Evolutionary conservation across 2,888 invertebrate species (phyloP), one percentile per base, ranked within the genome.

Genomic region (Andrena bucephala): DNA sequence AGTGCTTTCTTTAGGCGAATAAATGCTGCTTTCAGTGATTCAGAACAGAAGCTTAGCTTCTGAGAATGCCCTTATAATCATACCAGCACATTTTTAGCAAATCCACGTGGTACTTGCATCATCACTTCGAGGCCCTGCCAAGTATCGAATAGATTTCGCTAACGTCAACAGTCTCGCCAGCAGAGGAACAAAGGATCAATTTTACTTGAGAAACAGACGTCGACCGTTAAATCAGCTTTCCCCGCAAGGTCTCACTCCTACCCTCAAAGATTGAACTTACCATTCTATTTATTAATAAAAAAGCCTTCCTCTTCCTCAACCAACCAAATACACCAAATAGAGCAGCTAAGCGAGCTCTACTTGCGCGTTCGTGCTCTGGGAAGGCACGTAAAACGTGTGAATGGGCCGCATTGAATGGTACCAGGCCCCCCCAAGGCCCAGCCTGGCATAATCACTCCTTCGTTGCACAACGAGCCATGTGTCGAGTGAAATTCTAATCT

Each of bases 401-500:
- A 24, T 10, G 7, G 31, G 27, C 29, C 27, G 59, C 20, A 54
- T 69, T 70, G 36, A 70, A 60, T 70, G 70, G 48, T 27, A 60
- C 27, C 60, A 48, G 48, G 70, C 60, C 59, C 29, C 24, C 42
- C 13, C n/a, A 29, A n/a, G 59, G 20, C 29, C 7, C 31, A 16
- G 29, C 33, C 42, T 10, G 24, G 29, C 54, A 54, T 73, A 63
- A 72, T 63, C 52, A 29, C 27, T 54, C 54, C 57, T 57, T 59
- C 36, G 42, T 66, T 29, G 57, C 57, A 8, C 50, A 50, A 67
- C 29, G 42, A 20, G 13, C 24, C 31, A 5, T 8, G 27, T 29
- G 13, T 8, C 20, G 24, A 36, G 65, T 24, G 57, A 66, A 66
- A 66, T 54, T 73, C 65, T 59, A 66, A 73, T 66, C 57, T 36